Conservation (phyloP, 2,797 vertebrate genomes). For the Anniella stebbinsi region DNA sequence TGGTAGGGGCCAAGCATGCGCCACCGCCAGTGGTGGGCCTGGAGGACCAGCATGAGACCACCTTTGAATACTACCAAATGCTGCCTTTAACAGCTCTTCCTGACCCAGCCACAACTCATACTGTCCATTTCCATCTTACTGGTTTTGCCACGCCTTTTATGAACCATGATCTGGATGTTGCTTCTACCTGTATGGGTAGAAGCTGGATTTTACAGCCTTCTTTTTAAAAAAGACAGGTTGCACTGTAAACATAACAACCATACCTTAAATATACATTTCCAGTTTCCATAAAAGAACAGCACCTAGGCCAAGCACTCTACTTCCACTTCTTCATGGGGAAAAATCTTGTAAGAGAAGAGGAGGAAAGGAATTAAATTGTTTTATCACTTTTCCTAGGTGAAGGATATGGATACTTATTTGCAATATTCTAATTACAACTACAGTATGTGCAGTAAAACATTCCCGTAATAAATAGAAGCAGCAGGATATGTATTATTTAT, state of each 20-base stretch:
- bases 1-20: too few relatives aligned
- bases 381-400: not conserved
- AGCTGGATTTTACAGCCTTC: too few relatives aligned
- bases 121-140: not conserved
- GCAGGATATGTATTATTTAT: not conserved
- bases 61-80: too few relatives aligned
- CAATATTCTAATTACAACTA: not conserved
- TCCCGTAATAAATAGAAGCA: not conserved
- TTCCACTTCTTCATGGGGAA: not conserved
- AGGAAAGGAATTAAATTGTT: not conserved
- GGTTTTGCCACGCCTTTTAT: not conserved
- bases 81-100: too few relatives aligned
- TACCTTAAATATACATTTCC: not conserved
- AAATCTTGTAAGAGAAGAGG: not conserved
- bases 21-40: too few relatives aligned
- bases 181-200: not conserved
- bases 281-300: not conserved
- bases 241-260: not conserved
- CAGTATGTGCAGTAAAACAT: not conserved
- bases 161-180: not conserved
- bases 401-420: not conserved
- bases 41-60: too few relatives aligned
- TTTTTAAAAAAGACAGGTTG: not conserved
- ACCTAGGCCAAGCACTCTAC: too few relatives aligned
- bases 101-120: not conserved